Percentiles rank a stretch among this genome's conserved stretches.
phyloP scores from a whole-genome alignment of 2,113 vertebrate genomes.

The Spermophilus dauricus region DNA sequence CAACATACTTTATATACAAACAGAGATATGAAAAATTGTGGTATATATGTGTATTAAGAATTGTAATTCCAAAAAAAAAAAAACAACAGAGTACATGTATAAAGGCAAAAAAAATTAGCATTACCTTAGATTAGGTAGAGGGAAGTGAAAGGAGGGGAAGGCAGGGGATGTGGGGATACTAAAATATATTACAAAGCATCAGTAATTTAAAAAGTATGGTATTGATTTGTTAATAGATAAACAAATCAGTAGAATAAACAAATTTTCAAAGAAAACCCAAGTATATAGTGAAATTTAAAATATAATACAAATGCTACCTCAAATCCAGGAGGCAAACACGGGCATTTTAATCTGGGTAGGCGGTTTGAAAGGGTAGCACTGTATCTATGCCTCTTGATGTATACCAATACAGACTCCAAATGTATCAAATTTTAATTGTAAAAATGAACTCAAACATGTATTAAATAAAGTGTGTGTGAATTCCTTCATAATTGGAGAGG shows the following conservation, averaged over 20 bases:
- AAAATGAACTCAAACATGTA: background rate
- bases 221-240: background rate
- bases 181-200: background rate
- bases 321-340: background rate
- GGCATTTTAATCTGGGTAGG: background rate
- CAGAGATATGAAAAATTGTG: too few relatives aligned
- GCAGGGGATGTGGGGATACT: background rate
- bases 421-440: background rate
- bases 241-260: background rate
- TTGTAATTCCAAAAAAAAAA: too few relatives aligned
- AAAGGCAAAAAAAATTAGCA: too few relatives aligned
- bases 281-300: background rate
- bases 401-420: background rate
- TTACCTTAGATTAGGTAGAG: too few relatives aligned
- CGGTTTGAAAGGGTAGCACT: background rate
- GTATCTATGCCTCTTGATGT: background rate
- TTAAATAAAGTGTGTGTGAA: background rate
- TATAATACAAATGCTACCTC: background rate
- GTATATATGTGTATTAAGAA: too few relatives aligned
- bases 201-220: background rate
- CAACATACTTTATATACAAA: too few relatives aligned
- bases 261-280: background rate
- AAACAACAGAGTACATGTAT: too few relatives aligned
- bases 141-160: too few relatives aligned
- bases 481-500: background rate